A percentile compares a stretch with the other conserved stretches of the same genome.
phyloP scores from a whole-genome alignment of 2,888 invertebrate genomes.

The Drepana falcataria region DNA sequence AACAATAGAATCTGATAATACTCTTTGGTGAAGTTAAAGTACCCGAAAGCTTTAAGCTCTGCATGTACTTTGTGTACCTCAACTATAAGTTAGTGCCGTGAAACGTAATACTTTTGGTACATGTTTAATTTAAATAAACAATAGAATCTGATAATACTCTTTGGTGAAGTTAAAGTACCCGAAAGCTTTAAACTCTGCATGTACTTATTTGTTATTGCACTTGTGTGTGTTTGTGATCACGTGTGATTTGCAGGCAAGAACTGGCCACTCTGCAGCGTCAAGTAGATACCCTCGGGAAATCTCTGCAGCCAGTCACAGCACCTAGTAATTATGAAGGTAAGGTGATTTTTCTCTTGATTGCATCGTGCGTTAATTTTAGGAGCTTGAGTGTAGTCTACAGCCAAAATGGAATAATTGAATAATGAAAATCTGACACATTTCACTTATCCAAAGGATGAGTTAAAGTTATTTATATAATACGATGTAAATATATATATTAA shows the following conservation, averaged over 20 bases:
- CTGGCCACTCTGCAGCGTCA: slow-evolving; percentile 89
- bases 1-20: too few species aligned
- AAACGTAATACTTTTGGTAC: too few species aligned
- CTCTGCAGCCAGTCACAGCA: slow-evolving; percentile 53
- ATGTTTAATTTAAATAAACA: too few species aligned
- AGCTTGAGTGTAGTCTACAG: too few species aligned
- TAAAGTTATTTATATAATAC: too few species aligned
- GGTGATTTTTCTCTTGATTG: slow-evolving; percentile 2
- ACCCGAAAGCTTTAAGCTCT: slow-evolving; percentile 11
- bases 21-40: neutral
- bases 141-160: neutral
- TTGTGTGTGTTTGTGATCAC: slow-evolving; percentile 72
- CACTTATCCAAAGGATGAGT: too few species aligned
- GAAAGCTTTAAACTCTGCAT: slow-evolving; percentile 13
- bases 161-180: neutral
- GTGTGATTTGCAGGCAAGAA: slow-evolving; percentile 80
- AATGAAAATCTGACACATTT: too few species aligned
- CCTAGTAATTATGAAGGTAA: slow-evolving; percentile 65
- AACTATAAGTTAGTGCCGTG: too few species aligned
- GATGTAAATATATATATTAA: too few species aligned
- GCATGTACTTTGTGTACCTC: slow-evolving; percentile 15
- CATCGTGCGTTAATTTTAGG: too few species aligned
- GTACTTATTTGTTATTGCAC: slow-evolving; percentile 13
- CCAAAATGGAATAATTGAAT: too few species aligned
- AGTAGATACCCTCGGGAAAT: slow-evolving; percentile 82